Evolutionary conservation across 2,888 invertebrate species (phyloP).

Genomic region (Dendrolimus houi): DNA sequence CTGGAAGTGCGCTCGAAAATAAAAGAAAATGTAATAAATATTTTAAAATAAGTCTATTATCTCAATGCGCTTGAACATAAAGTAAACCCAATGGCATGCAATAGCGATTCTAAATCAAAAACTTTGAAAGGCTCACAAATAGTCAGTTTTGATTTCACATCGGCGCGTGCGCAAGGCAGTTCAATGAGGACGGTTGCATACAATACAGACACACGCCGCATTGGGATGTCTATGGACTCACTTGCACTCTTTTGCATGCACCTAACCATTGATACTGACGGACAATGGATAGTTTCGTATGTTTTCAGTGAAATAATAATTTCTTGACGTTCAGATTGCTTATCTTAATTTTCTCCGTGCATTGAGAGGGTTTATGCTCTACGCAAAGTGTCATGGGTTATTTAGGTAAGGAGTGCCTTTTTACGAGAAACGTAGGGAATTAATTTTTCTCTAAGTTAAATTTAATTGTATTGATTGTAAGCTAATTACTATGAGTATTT

Average conservation of each 20-base stretch:
- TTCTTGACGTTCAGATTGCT: neutral
- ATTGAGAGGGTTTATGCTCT: neutral
- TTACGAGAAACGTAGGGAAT: too few species aligned
- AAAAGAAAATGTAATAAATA: too few species aligned
- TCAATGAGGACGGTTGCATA: neutral
- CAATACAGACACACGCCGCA: neutral
- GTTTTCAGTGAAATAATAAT: neutral
- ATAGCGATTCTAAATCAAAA: neutral
- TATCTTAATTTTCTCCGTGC: neutral
- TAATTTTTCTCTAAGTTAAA: too few species aligned
- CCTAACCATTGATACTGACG: conserved; percentile 53
- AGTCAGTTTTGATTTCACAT: neutral
- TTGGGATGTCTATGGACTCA: conserved; percentile 8
- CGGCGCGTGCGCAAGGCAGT: neutral
- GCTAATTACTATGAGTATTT: too few species aligned
- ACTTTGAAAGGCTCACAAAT: neutral
- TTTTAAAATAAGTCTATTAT: too few species aligned
- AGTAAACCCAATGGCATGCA: neutral
- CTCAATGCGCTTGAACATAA: too few species aligned
- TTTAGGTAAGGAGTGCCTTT: too few species aligned
- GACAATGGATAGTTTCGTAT: conserved; percentile 43
- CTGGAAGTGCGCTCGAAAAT: too few species aligned
- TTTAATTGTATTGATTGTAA: too few species aligned
- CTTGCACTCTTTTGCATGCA: conserved; percentile 47
- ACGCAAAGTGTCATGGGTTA: too few species aligned